These are phyloP conservation scores for Zoanthus gigantus DNA, from an alignment of 92 coral and sea anemone species.

Conservation along the genomic window DNA sequence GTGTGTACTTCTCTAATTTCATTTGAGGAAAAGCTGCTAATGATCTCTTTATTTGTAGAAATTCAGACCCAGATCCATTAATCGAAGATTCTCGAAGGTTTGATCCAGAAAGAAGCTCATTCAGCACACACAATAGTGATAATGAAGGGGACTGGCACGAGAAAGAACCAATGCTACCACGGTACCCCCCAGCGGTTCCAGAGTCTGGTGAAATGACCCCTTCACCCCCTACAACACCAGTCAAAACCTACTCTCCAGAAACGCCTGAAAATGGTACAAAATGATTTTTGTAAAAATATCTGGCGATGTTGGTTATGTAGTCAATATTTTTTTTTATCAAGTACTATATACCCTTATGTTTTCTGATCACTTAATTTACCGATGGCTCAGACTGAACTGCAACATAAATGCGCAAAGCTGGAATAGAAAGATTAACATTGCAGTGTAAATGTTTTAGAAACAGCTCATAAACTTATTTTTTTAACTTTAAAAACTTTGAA, in stretches of 20 bases:
- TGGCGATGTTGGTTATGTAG: background rate
- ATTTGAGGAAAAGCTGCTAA: background rate
- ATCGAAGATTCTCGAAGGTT: constrained; percentile 67
- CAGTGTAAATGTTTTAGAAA: too few relatives aligned
- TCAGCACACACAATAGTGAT: constrained; percentile 76
- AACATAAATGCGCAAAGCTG: too few relatives aligned
- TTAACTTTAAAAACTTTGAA: too few relatives aligned
- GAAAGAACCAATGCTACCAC: constrained; percentile 76
- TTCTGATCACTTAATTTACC: too few relatives aligned
- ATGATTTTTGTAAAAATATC: background rate
- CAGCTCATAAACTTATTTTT: too few relatives aligned
- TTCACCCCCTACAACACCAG: constrained; percentile 78
- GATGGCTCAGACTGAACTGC: too few relatives aligned
- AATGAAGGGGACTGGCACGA: constrained; percentile 61
- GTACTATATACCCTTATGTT: too few relatives aligned
- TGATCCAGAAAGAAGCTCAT: constrained; percentile 79
- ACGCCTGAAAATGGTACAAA: constrained; percentile 77
- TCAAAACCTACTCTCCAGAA: constrained; percentile 58
- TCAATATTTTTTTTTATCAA: background rate
- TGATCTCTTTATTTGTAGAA: constrained; percentile 42
- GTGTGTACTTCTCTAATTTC: background rate
- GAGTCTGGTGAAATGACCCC: constrained; percentile 65
- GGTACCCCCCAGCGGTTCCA: constrained; percentile 45
- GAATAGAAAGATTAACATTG: too few relatives aligned
- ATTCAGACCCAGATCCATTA: constrained; percentile 74